phyloP scores from a whole-genome alignment of 1,140 invertebrate species.

The Sycobia sp. region DNA sequence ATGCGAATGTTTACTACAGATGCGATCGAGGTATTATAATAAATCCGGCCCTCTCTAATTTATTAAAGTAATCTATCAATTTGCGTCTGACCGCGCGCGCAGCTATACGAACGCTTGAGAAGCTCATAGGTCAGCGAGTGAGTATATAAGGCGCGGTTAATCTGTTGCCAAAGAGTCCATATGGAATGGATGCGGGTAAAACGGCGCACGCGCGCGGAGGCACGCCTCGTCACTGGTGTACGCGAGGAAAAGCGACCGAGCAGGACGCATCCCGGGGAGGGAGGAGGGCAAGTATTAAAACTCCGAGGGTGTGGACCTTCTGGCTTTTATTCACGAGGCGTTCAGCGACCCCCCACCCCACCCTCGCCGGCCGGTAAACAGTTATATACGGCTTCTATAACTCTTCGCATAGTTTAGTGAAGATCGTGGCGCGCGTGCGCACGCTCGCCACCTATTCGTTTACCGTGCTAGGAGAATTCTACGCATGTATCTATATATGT shows the following conservation, averaged over 20 bases:
- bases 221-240: too few species aligned
- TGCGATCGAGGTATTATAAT: too few species aligned
- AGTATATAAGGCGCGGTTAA: conserved; percentile 14
- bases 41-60: too few species aligned
- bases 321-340: too few species aligned
- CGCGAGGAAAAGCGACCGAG: too few species aligned
- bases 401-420: conserved; percentile 23
- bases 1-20: too few species aligned
- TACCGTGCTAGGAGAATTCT: not conserved
- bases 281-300: not conserved
- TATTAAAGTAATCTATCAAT: conserved; percentile 16
- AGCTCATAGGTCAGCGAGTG: not conserved
- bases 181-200: not conserved
- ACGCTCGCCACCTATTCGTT: conserved; percentile 20
- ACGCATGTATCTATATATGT: not conserved
- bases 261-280: not conserved
- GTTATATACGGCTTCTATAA: conserved; percentile 21
- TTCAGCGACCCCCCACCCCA: too few species aligned
- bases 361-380: not conserved
- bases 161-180: conserved; percentile 21
- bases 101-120: conserved; percentile 5
- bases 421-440: conserved; percentile 17
- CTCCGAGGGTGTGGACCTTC: not conserved
- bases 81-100: not conserved
- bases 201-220: too few species aligned